Conservation (phyloP, 2,797 vertebrate genomes). For the Trichosurus vulpecula region DNA sequence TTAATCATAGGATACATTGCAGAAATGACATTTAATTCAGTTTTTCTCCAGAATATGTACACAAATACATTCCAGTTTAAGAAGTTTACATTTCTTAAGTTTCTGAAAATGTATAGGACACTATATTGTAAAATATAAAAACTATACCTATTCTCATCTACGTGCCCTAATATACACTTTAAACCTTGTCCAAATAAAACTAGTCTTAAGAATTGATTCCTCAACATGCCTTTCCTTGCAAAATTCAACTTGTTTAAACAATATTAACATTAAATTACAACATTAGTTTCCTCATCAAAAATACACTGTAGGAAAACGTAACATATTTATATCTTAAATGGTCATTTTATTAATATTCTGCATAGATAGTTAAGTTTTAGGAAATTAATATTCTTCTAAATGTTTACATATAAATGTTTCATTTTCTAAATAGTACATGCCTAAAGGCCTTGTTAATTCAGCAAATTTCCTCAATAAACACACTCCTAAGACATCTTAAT, state of each 20-base stretch:
- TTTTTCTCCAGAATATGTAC: neutral
- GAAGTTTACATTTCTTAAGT: conserved; percentile 14
- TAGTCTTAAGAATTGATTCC: neutral
- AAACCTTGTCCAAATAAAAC: conserved; percentile 19
- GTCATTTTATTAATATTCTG: neutral
- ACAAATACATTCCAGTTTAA: neutral
- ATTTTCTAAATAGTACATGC: conserved; percentile 36
- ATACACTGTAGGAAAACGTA: conserved; percentile 9
- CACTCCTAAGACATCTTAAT: conserved; percentile 4
- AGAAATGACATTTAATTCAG: neutral
- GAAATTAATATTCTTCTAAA: neutral
- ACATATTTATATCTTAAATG: conserved; percentile 38
- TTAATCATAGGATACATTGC: conserved; percentile 16
- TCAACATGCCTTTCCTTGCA: neutral
- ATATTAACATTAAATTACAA: neutral
- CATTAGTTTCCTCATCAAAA: conserved; percentile 35
- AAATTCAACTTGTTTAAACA: neutral
- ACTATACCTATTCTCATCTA: neutral
- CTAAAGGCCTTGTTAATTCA: neutral
- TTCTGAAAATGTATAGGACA: neutral
- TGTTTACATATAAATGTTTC: conserved; percentile 2
- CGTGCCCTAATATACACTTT: neutral
- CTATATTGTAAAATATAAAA: neutral
- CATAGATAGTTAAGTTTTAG: conserved; percentile 31
- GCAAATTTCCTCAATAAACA: neutral